Evolutionary conservation across 2,888 invertebrate species (phyloP), one percentile per base, ranked within the genome.

Genomic region (Tipula unca): DNA sequence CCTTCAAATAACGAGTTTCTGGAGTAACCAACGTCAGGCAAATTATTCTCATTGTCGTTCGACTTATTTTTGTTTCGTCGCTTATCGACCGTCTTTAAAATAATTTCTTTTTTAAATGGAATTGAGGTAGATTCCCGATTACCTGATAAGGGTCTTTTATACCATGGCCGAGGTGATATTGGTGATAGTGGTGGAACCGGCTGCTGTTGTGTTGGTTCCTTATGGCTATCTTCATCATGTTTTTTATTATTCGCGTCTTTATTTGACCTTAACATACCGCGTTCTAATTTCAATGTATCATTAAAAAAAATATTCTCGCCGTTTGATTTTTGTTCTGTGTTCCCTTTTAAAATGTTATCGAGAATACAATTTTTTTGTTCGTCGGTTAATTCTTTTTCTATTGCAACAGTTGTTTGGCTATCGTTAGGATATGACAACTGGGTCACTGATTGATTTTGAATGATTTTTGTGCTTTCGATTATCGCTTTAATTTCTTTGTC

Each of bases 141-240:
- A 10, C 36, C 87, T 86, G 86, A 86, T 14, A 90, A 88, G 88
- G 91, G 91, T 86, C 94, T 91, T 89, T 94, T 94, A 89, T 94
- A 94, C 94, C 94, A 94, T 14, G 94, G 94, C 88, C 93, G 91
- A 0, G 94, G 93, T 86, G 93, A 92, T 8, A 91, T 89, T 25
- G 90, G 89, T n/a, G 89, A 88, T n/a, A 90, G 90, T 3, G 91
- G 90, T 20, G 90, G 87, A 25, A 20, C 83, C n/a, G 36, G 84
- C 8, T 69, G 48, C 8, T n/a, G 48, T 48, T n/a, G 25, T 1
- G n/a, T n/a, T 8, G 25, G 3, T 13, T 69, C 69, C 42, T 86
- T 85, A 85, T 83, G 85, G 6, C 54, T 54, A 85, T 35, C 29
- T 83, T 87, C 87, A 48, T 85, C 84, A 85, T 87, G 87, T 29